Evolutionary conservation across 2,113 vertebrate species (phyloP).

Genomic region (Gallinago paraguaiae): DNA sequence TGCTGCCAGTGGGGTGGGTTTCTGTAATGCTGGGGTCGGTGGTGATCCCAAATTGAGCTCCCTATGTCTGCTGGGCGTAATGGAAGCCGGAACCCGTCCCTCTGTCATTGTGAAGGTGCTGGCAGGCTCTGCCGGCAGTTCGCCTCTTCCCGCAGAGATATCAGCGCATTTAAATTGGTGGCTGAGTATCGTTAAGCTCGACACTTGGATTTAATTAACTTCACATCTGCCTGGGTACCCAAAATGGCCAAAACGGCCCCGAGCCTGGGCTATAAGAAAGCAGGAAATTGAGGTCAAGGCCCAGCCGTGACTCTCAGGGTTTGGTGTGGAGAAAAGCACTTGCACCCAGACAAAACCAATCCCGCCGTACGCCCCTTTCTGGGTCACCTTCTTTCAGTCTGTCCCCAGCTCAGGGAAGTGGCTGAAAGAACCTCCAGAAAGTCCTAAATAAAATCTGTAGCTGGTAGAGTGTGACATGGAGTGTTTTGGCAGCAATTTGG

Average conservation of each 20-base stretch:
- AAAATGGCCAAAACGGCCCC: neutral
- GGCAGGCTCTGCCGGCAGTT: neutral
- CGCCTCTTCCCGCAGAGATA: neutral
- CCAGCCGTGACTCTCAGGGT: neutral
- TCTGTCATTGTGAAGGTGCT: neutral
- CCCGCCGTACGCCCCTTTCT: accelerated
- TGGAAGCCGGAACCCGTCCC: neutral
- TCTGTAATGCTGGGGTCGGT: neutral
- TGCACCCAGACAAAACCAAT: neutral
- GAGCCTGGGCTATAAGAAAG: neutral
- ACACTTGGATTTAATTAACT: conserved; percentile 17
- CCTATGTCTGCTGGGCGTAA: accelerated
- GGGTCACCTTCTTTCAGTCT: conserved; percentile 7
- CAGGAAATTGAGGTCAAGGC: conserved; percentile 16
- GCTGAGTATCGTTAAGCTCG: neutral
- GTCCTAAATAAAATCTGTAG: neutral
- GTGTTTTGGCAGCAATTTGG: neutral
- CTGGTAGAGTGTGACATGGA: accelerated
- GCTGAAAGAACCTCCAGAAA: accelerated
- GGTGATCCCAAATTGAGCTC: neutral
- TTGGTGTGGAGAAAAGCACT: neutral
- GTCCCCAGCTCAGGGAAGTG: accelerated
- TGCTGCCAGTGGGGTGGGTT: neutral
- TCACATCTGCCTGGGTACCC: neutral
- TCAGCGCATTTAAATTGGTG: neutral